Conservation (phyloP, 2,113 vertebrate species). For the Conger conger region DNA sequence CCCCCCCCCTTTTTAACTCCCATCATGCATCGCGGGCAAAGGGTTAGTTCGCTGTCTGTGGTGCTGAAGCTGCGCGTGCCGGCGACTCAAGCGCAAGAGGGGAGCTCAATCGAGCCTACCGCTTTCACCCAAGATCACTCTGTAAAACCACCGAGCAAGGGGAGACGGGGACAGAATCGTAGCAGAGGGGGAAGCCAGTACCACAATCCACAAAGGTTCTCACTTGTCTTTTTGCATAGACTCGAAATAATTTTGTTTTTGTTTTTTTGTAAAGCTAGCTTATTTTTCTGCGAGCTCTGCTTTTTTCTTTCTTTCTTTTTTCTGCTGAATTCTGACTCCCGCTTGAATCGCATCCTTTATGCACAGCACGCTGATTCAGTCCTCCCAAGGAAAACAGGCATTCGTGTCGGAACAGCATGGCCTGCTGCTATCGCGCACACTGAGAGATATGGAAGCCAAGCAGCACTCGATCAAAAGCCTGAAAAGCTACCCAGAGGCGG, state of each 20-base stretch:
- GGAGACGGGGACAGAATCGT: conserved; percentile 33
- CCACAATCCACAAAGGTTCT: conserved; percentile 1
- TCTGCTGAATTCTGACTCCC: conserved; percentile 35
- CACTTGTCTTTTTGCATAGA: conserved; percentile 12
- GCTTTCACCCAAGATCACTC: conserved; percentile 53
- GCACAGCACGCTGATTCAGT: conserved; percentile 70
- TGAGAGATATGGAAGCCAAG: conserved; percentile 75
- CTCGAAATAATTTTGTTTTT: neutral
- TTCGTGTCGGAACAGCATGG: conserved; percentile 73
- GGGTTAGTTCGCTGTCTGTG: conserved; percentile 70
- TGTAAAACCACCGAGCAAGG: conserved; percentile 49
- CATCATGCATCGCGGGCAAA: conserved; percentile 75
- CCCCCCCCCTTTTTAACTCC: conserved; percentile 57
- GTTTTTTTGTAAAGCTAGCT: neutral
- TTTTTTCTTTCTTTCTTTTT: conserved; percentile 11
- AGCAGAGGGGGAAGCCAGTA: conserved; percentile 6
- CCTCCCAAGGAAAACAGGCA: conserved; percentile 58
- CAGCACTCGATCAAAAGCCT: conserved; percentile 69
- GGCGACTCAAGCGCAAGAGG: conserved; percentile 41
- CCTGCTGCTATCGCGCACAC: conserved; percentile 59
- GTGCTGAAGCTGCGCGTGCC: conserved; percentile 81
- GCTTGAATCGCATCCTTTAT: conserved; percentile 65
- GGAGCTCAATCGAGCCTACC: conserved; percentile 39
- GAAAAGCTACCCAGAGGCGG: conserved; percentile 72
- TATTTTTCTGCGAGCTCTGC: neutral